Evolutionary conservation across 2,797 vertebrate species (phyloP).

Genomic region (Scarus forsteni): DNA sequence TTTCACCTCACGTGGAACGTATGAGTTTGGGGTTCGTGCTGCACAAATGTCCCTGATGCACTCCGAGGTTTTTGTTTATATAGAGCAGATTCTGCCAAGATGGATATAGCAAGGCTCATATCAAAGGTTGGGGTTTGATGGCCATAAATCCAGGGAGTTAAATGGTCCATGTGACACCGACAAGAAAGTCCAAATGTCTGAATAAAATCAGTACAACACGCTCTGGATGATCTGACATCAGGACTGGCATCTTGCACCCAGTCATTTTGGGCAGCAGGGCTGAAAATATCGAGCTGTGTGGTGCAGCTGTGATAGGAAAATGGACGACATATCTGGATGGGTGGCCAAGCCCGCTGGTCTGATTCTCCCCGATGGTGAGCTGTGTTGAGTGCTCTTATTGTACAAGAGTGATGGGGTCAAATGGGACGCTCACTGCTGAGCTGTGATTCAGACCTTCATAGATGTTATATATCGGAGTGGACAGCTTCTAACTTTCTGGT

Average conservation of each 20-base stretch:
- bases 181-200: slow-evolving; percentile 34
- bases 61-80: slow-evolving; percentile 38
- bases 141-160: slow-evolving; percentile 41
- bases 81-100: slow-evolving; percentile 26
- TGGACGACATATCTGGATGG: slow-evolving; percentile 36
- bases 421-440: no score
- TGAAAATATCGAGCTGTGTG: slow-evolving; percentile 66
- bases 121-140: slow-evolving; percentile 48
- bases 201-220: slow-evolving; percentile 33
- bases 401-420: background rate
- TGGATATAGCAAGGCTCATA: slow-evolving; percentile 31
- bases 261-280: slow-evolving; percentile 69
- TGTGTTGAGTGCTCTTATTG: slow-evolving; percentile 1
- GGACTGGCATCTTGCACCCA: slow-evolving; percentile 66
- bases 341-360: slow-evolving; percentile 20
- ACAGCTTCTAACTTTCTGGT: no score
- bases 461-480: no score
- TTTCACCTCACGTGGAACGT: slow-evolving; percentile 35
- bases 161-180: slow-evolving; percentile 48
- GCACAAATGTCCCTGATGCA: slow-evolving; percentile 8
- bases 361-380: slow-evolving; percentile 18
- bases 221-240: slow-evolving; percentile 60
- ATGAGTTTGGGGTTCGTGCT: slow-evolving; percentile 11
- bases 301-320: slow-evolving; percentile 69
- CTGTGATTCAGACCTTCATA: no score